Base-by-base conservation (phyloP, 2,797 vertebrate species). In the Syndactyla subalaris region DNA sequence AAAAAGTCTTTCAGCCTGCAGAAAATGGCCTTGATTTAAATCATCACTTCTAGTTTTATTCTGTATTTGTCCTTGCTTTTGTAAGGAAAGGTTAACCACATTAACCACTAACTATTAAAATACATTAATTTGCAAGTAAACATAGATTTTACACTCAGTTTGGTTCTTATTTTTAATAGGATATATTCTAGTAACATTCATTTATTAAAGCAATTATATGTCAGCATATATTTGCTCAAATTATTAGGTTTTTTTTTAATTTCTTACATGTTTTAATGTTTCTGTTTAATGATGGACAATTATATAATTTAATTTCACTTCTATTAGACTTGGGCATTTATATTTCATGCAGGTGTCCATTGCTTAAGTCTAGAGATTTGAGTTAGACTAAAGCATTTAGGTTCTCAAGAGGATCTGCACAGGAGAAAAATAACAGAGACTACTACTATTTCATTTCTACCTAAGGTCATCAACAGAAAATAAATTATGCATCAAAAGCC, bases 81-180 rank as follows among this genome's bases (percentile, higher is more conserved):
- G 43, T 82, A 85, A 62, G 34, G 59, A 89, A 94, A 93, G 26
- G 45, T 90, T 94, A 92, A 88, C 75, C 57, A 75, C 36, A 55
- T 59, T 89, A 72, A 62, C 46, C 57, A 55, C 39, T 75, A 76
- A 67, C 65, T 85, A 51, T 86, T 92, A 86, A 90, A 88, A 88
- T 57, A 48, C 12, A 80, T 83, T 86, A n/a, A 93, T 90, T 91
- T 84, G 43, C 62, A 88, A 89, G 70, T 85, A 94, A 95, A 95
- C 86, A 93, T 51, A 54, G 5, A 85, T 84, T 88, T 91, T 91
- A 66, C 34, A 88, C 29, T 67, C 54, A 54, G 38, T 70, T 92
- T 81, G 34, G 16, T 66, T 89, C 58, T 90, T 62, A 34, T 66
- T 91, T 93, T 92, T 81, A 93, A 88, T 66, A 84, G 51, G 51